Conservation (phyloP, 2,113 vertebrate species). For the Tenebrosternarchus preto region DNA sequence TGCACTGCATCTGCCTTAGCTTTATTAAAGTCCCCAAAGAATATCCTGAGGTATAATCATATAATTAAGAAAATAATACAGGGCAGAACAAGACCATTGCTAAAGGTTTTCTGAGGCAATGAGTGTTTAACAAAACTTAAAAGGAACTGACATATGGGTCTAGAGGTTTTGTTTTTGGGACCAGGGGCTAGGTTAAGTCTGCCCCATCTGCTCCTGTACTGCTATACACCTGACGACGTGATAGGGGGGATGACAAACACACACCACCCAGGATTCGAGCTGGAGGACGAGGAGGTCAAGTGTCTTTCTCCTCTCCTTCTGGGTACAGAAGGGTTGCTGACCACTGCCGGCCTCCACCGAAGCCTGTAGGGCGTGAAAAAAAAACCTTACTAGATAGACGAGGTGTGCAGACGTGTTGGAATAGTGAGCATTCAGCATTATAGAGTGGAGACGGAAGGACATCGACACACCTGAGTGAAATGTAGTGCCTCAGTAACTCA, state of each 20-base stretch:
- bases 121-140: neutral
- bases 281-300: neutral
- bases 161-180: neutral
- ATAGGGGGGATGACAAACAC: too few relatives aligned
- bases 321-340: neutral
- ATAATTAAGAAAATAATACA: neutral
- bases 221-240: too few relatives aligned
- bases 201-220: neutral
- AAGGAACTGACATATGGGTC: neutral
- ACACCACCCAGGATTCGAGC: too few relatives aligned
- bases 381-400: slow-evolving; percentile 13
- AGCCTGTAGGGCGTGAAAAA: slow-evolving; percentile 3
- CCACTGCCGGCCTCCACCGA: neutral
- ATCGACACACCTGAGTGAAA: slow-evolving; percentile 16
- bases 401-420: neutral
- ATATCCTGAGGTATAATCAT: neutral
- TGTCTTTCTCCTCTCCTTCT: too few relatives aligned
- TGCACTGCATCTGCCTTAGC: neutral
- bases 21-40: too few relatives aligned
- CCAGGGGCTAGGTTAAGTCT: neutral
- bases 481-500: neutral
- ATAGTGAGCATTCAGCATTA: slow-evolving; percentile 26
- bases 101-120: neutral
- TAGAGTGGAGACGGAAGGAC: neutral
- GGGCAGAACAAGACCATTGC: neutral